Base-by-base conservation (phyloP, 2,888 invertebrate genomes). In the Lycophotia porphyrea region DNA sequence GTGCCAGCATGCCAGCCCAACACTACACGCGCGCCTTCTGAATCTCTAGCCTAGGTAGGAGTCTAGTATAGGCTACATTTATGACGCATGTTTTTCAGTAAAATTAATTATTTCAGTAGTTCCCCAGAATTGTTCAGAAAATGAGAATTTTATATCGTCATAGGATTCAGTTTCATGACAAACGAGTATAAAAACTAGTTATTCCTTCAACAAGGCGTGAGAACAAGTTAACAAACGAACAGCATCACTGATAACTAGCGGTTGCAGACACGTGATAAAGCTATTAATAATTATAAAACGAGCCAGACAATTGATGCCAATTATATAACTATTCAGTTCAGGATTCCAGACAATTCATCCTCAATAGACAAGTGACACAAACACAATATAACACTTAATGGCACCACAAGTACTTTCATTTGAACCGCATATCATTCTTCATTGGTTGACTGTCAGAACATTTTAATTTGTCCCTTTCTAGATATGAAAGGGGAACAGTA, bases 1-100 rank as follows among this genome's bases (percentile, higher is more conserved):
- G 78, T 95, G 96, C 96, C 96, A 96, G 93, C 81, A 78, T 94
- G 95, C 96, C 95, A 95, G 93, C 67, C 77, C 64, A 21, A 65
- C 58, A 66, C 70, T 52, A 68, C 69, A 78, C 86, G 88, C 87
- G 86, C 84, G 82, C 84, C 75, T 78, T 76, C 81, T 63, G 39
- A 39, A 58, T 67, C 80, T 36, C 69, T 64, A 58, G n/a, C 58
- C 31, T 69, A 67, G 21, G 64, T 49, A 64, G 24, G 34, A 39
- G 5, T 36, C 15, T 52, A 65, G 31, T 31, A 55, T 76, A 44
- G 15, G 39, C 49, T 52, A 52, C 34, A 55, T 60, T 55, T 34
- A 21, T 47, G 52, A 82, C 52, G 82, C 60, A 77, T 76, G 44
- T 82, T 70, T 65, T 69, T 61, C 44, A 52, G 27, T 13, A 36